Evolutionary conservation across 2,888 invertebrate species (phyloP).

Genomic region (Xanthorhoe spadicearia): DNA sequence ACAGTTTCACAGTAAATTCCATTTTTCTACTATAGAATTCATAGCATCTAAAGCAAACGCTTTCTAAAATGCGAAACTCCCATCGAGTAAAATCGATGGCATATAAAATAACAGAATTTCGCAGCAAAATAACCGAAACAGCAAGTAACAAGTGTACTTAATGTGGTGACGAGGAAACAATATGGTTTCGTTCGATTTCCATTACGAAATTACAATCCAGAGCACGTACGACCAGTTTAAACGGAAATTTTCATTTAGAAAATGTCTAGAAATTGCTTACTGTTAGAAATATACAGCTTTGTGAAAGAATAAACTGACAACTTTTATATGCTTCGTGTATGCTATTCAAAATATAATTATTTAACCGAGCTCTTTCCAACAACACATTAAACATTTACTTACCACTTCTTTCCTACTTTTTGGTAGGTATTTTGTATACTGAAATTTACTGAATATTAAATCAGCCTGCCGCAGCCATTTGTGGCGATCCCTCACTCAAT

Average conservation of each 20-base stretch:
- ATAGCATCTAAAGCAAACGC: neutral
- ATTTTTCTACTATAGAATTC: no score
- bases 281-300: neutral
- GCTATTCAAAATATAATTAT: no score
- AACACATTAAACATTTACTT: no score
- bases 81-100: slow-evolving; percentile 6
- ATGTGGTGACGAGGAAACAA: slow-evolving; percentile 15
- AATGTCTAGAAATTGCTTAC: slow-evolving; percentile 12
- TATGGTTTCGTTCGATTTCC: slow-evolving; percentile 22
- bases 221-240: slow-evolving; percentile 29
- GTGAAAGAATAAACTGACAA: neutral
- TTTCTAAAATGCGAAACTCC: slow-evolving; percentile 2
- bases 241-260: slow-evolving; percentile 19
- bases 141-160: slow-evolving; percentile 17
- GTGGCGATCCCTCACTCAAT: neutral
- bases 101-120: slow-evolving; percentile 9
- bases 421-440: neutral
- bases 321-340: neutral
- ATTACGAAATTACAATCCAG: slow-evolving; percentile 23
- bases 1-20: no score
- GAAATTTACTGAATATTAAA: neutral
- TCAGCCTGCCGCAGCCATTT: neutral
- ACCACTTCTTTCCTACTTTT: no score
- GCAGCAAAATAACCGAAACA: slow-evolving; percentile 15
- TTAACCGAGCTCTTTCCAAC: no score